Percentiles rank a stretch among this genome's conserved stretches.
Conservation (phyloP, 2,888 invertebrate genomes). For the Halictus quadricinctus region DNA sequence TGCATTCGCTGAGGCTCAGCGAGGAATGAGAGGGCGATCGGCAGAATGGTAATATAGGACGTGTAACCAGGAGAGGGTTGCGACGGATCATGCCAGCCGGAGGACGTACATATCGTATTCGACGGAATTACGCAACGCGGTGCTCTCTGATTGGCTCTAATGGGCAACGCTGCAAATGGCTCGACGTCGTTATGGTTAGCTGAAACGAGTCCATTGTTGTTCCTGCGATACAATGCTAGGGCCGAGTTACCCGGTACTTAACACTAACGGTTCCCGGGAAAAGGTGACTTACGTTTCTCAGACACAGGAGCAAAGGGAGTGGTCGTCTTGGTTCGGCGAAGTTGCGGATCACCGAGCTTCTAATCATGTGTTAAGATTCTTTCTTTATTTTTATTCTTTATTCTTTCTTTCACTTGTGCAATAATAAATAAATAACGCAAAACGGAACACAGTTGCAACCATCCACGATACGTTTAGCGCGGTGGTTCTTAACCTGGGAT, state of each 20-base stretch:
- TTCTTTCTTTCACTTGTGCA: too few species aligned
- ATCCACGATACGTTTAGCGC: too few species aligned
- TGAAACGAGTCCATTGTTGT: constrained; percentile 67
- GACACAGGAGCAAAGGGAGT: constrained; percentile 3
- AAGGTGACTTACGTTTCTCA: constrained; percentile 40
- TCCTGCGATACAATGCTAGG: constrained; percentile 58
- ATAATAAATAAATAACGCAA: too few species aligned
- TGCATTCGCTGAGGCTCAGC: constrained; percentile 62
- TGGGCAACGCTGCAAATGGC: constrained; percentile 71
- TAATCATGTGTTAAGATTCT: too few species aligned
- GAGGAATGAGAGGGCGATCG: constrained; percentile 62
- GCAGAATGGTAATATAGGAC: constrained; percentile 68
- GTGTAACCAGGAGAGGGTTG: constrained; percentile 69
- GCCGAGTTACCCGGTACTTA: constrained; percentile 62
- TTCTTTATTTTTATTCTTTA: too few species aligned
- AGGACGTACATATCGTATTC: constrained; percentile 68
- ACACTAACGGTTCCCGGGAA: constrained; percentile 38
- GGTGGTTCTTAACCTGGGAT: too few species aligned
- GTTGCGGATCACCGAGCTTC: background rate
- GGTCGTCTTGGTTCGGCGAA: background rate
- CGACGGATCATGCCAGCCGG: constrained; percentile 63
- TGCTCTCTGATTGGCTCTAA: constrained; percentile 75
- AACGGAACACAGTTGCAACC: too few species aligned
- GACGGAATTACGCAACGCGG: constrained; percentile 76
- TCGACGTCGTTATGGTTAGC: constrained; percentile 71